Conservation (phyloP, 53 echinoderm and acorn worm species). For the Antedon mediterranea region DNA sequence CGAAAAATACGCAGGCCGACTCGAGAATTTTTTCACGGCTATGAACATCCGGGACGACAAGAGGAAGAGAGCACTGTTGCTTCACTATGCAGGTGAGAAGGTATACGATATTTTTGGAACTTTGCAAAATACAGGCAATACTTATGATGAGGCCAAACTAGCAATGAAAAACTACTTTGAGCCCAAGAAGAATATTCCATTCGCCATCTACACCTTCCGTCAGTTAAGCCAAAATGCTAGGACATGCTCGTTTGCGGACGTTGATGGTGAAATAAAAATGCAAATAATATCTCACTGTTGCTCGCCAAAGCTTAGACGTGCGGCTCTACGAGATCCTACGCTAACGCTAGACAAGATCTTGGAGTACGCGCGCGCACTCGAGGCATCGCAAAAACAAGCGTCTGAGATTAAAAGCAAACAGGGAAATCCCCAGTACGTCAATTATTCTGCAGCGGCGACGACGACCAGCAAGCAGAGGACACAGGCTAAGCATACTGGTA, state of each 20-base stretch:
- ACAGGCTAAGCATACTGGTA: too few relatives aligned
- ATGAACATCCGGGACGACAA: too few relatives aligned
- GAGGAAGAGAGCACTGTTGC: too few relatives aligned
- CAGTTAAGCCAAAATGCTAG: not conserved
- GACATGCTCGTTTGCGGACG: not conserved
- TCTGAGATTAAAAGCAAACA: not conserved
- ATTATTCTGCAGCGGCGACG: too few relatives aligned
- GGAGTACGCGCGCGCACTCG: constrained; percentile 5
- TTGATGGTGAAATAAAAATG: constrained; percentile 13
- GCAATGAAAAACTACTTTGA: not conserved
- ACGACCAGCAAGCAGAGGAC: too few relatives aligned
- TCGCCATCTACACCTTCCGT: constrained; percentile 5
- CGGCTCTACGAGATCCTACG: constrained; percentile 16
- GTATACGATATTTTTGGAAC: not conserved
- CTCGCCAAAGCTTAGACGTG: constrained; percentile 10
- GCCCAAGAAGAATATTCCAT: constrained; percentile 3
- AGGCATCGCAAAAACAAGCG: constrained; percentile 11
- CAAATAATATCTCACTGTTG: constrained; percentile 20
- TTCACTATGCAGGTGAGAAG: too few relatives aligned
- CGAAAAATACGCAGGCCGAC: too few relatives aligned
- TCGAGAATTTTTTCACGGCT: too few relatives aligned
- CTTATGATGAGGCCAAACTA: not conserved
- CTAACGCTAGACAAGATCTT: constrained; percentile 14
- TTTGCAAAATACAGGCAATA: not conserved
- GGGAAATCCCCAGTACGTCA: too few relatives aligned